Evolutionary conservation across 2,888 invertebrate genomes (phyloP).

Genomic region (Bruchidius siliquastri): DNA sequence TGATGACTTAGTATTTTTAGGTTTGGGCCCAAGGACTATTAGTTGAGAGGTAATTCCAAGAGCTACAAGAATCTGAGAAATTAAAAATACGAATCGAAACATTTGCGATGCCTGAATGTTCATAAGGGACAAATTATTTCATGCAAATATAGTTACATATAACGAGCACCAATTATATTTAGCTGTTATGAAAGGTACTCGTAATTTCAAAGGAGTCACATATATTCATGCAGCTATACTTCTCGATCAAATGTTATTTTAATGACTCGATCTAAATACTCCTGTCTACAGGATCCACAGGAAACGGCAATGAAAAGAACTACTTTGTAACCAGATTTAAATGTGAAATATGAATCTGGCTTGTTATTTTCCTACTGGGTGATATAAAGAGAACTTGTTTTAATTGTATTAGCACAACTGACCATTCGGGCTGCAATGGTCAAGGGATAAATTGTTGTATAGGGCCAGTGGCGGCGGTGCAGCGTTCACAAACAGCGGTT

Average conservation of each 20-base stretch:
- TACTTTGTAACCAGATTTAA: background rate
- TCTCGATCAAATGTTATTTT: too few relatives aligned
- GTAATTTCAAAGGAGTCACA: background rate
- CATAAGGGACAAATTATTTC: too few relatives aligned
- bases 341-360: slow-evolving; percentile 9
- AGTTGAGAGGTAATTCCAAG: too few relatives aligned
- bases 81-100: too few relatives aligned
- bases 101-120: too few relatives aligned
- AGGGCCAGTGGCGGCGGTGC: slow-evolving; percentile 7
- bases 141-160: background rate
- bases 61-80: too few relatives aligned
- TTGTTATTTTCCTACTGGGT: slow-evolving; percentile 27
- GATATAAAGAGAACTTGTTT: slow-evolving; percentile 25
- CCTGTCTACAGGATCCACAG: background rate
- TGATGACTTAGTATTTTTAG: too few relatives aligned
- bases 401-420: slow-evolving; percentile 13
- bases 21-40: too few relatives aligned
- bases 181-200: background rate
- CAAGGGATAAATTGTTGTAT: slow-evolving; percentile 5
- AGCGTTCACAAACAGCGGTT: too few relatives aligned
- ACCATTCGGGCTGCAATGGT: slow-evolving; percentile 15
- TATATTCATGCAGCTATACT: background rate
- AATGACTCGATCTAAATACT: background rate
- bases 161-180: background rate
- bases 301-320: background rate